These are phyloP conservation scores for Magallana ariakensis DNA, from an alignment of 1,140 invertebrate genomes.

Conservation along the genomic window DNA sequence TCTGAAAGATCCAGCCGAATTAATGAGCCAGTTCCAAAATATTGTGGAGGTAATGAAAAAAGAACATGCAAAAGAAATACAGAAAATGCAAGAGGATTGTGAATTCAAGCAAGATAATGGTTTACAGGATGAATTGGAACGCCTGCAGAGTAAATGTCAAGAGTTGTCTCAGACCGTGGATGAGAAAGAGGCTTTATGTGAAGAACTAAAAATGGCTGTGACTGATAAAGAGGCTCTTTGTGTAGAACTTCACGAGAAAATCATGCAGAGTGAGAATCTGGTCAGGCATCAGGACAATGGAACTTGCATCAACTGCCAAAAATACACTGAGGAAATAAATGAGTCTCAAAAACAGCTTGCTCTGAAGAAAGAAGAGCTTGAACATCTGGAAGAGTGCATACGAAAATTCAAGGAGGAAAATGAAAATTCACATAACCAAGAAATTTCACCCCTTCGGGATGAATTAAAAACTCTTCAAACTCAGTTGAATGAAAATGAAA, in stretches of 20 bases:
- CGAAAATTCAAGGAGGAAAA: slow-evolving; percentile 16
- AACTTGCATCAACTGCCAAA: background rate
- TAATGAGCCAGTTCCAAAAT: slow-evolving; percentile 29
- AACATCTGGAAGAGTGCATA: background rate
- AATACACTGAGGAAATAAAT: background rate
- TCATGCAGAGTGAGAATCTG: background rate
- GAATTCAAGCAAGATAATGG: background rate
- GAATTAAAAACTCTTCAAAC: background rate
- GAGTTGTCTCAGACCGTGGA: slow-evolving; percentile 8
- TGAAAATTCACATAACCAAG: background rate
- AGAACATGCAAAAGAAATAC: slow-evolving; percentile 37
- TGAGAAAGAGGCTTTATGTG: background rate
- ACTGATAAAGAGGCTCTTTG: slow-evolving; percentile 1
- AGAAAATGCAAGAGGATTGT: slow-evolving; percentile 12
- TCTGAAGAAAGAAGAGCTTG: background rate
- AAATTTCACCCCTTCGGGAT: background rate
- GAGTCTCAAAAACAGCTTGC: background rate
- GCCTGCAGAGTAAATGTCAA: background rate
- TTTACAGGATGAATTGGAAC: background rate
- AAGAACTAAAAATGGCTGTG: background rate
- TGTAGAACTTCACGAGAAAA: slow-evolving; percentile 21
- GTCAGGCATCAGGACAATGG: background rate
- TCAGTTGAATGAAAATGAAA: slow-evolving; percentile 14
- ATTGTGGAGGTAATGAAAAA: slow-evolving; percentile 34
- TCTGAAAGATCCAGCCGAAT: slow-evolving; percentile 33